Base-by-base conservation (phyloP, 2,113 vertebrate species). In the Cichladusa arquata region DNA sequence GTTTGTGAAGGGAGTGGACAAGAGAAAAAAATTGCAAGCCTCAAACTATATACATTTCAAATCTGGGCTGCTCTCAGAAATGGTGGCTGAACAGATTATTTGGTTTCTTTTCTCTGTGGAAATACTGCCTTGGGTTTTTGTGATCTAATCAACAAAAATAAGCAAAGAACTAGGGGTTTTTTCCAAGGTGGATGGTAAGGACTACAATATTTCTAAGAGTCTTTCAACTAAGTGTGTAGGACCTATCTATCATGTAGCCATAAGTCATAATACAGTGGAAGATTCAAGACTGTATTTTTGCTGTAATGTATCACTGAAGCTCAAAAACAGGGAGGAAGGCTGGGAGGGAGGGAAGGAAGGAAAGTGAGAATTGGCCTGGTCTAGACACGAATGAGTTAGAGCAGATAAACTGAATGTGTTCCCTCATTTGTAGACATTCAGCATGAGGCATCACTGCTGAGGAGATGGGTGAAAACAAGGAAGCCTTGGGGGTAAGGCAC, bases 1-100 rank as follows among this genome's bases (percentile, higher is more conserved):
- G 34, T 86, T 94, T 93, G 64, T 40, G n/a, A 72, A 74, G 20
- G 57, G 38, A 94, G 28, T 71, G 48, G 60, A 74, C 56, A 71
- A 86, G 13, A 3, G 20, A 88, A 92, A 92, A 82, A 86, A 81
- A 53, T 51, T 4, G 1, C 64, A 67, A 62, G 48, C 14, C 56
- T 95, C 38, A 66, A 92, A 66, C 33, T 42, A 6, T 23, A 54
- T 26, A 14, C 48, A 28, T 91, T 86, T 92, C 51, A 78, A 56
- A 19, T 40, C 28, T 67, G 51, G 29, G 29, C 77, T 58, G 12
- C 42, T 84, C 56, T 92, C 57, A 86, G 82, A 85, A 84, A 60
- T 42, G 9, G 26, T 64, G 25, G 48, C 14, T 1, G 1, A 42
- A 42, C 45, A 81, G 80, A 62, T 83, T 58, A n/a, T 23, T 88